Evolutionary conservation across 2,888 invertebrate species (phyloP).

Genomic region (Panorpa germanica): DNA sequence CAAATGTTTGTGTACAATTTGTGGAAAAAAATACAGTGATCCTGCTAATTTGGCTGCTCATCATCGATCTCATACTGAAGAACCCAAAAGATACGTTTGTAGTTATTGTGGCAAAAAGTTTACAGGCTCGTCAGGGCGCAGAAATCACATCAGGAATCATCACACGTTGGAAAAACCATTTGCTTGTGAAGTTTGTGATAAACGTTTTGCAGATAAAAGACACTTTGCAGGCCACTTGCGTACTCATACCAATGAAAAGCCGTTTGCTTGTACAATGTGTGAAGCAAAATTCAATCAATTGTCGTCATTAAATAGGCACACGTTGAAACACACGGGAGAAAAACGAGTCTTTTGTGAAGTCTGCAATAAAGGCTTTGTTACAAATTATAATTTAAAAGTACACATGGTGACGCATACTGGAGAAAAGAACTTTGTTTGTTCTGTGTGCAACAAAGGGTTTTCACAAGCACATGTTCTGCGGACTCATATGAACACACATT

Average conservation of each 20-base stretch:
- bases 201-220: conserved; percentile 9
- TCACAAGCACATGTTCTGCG: conserved; percentile 10
- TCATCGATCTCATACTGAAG: conserved; percentile 8
- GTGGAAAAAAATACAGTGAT: too few relatives aligned
- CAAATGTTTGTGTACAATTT: too few relatives aligned
- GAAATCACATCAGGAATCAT: conserved; percentile 8
- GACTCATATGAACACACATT: conserved; percentile 10
- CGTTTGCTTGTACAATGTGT: conserved; percentile 8
- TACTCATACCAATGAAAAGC: conserved; percentile 9
- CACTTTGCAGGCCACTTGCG: conserved; percentile 9
- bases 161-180: conserved; percentile 10
- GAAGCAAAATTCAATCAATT: conserved; percentile 9
- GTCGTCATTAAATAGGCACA: conserved; percentile 9
- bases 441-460: conserved; percentile 9
- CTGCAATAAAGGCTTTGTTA: conserved; percentile 10
- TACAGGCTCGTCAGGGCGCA: conserved; percentile 10
- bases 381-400: conserved; percentile 5
- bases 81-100: conserved; percentile 9
- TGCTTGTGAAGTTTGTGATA: conserved; percentile 9
- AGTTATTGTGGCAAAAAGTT: conserved; percentile 9
- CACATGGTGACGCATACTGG: conserved; percentile 11
- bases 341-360: conserved; percentile 9
- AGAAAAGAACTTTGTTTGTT: conserved; percentile 10
- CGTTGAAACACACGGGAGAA: conserved; percentile 10
- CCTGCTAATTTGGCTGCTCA: too few relatives aligned